Conservation (phyloP, 1,140 invertebrate genomes). For the Drosophila lacertosa region DNA sequence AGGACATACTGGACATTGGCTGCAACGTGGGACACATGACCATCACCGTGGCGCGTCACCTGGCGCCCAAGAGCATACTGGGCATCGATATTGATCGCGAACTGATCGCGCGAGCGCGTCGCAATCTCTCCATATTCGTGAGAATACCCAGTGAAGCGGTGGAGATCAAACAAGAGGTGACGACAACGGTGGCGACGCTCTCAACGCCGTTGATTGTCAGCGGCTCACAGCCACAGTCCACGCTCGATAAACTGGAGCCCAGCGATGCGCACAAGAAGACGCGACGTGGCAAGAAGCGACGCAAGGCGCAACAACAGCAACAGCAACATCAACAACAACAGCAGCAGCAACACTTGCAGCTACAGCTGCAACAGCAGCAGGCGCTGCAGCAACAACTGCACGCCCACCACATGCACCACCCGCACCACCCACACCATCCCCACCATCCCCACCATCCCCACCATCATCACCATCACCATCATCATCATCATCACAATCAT, state of each 20-base stretch:
- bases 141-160: conserved; percentile 61
- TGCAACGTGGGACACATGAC: conserved; percentile 99
- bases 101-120: conserved; percentile 87
- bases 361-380: conserved; percentile 19
- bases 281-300: conserved; percentile 62
- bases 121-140: conserved; percentile 78
- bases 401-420: conserved; percentile 9
- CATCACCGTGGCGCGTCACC: conserved; percentile 92
- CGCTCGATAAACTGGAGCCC: conserved; percentile 10
- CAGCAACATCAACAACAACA: conserved; percentile 7
- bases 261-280: conserved; percentile 53
- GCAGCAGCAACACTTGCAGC: conserved; percentile 13
- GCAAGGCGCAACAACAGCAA: conserved; percentile 32
- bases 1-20: conserved; percentile 97
- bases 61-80: conserved; percentile 92
- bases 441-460: conserved; percentile 34
- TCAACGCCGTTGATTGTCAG: too few species aligned
- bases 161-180: conserved; percentile 19
- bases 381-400: conserved; percentile 15
- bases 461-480: conserved; percentile 51
- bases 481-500: conserved; percentile 51
- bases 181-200: too few species aligned
- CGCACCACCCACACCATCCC: too few species aligned
- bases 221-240: background rate
- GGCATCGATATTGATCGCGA: conserved; percentile 98